Evolutionary conservation across 1,140 invertebrate species (phyloP).

Genomic region (Zaprionus tsacasi): DNA sequence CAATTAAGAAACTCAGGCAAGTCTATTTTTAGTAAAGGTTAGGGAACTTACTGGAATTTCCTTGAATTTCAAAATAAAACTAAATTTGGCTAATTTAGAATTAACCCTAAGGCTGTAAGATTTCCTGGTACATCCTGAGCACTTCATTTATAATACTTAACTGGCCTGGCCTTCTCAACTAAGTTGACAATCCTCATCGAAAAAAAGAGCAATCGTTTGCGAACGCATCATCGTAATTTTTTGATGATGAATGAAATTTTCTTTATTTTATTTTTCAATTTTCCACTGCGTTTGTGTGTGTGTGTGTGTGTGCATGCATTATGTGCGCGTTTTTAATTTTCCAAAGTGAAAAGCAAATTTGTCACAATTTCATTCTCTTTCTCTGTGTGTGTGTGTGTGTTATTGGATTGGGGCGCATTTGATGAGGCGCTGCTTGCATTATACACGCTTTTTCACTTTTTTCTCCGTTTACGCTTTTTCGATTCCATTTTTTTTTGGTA

Average conservation of each 20-base stretch:
- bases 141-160: background rate
- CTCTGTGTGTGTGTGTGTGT: constrained; percentile 25
- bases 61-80: too few species aligned
- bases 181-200: background rate
- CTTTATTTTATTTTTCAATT: constrained; percentile 6
- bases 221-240: constrained; percentile 60
- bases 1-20: too few species aligned
- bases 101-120: background rate
- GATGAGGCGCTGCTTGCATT: constrained; percentile 58
- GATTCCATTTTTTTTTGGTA: constrained; percentile 19
- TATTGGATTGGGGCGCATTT: constrained; percentile 75
- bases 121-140: background rate
- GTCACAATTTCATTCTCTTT: constrained; percentile 67
- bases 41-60: too few species aligned
- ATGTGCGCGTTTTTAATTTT: constrained; percentile 78
- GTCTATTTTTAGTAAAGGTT: too few species aligned
- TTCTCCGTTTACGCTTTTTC: constrained; percentile 17
- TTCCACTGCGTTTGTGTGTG: constrained; percentile 29
- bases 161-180: background rate
- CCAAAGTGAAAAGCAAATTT: constrained; percentile 81
- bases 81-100: too few species aligned
- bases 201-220: constrained; percentile 22
- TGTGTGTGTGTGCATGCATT: constrained; percentile 52
- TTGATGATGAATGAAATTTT: constrained; percentile 72
- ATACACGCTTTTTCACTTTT: constrained; percentile 36